Evolutionary conservation across 2,888 invertebrate species (phyloP), one percentile per base, ranked within the genome.

Genomic region (Ophioninae sp.): DNA sequence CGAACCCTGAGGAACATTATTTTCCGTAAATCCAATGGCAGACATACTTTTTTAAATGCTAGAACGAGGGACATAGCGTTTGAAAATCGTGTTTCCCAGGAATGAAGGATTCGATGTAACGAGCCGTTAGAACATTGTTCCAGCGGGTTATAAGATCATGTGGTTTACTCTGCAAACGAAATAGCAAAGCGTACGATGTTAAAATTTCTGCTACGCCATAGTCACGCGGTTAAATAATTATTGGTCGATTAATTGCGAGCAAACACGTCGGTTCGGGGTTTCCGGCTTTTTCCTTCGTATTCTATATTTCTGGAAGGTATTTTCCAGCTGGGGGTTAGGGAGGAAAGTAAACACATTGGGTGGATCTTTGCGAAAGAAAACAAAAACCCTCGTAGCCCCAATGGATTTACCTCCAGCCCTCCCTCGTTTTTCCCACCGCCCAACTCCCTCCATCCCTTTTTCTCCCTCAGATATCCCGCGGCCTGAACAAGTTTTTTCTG

Each of bases 381-480:
- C 77, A 80, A 81, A 81, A 81, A 77, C 76, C 65, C 59, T 68
- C 83, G 56, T 59, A 73, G 67, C 77, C 62, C 61, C 68, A 23
- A 65, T 41, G 62, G 75, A 82, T 73, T 75, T 39, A 13, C 7
- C 50, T 50, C 0, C 44, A 7, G 10, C 50, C 50, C 5, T 17
- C 30, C n/a, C 2, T 21, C 50, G 44, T 50, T 37, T 64, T n/a
- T 74, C 59, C 61, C 23, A 44, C 72, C 41, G 61, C 59, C 17
- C 64, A 59, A 64, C 56, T 81, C 56, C 41, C 56, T 41, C 62
- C 21, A 17, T 70, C 69, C 64, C 50, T 50, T 17, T 50, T 17
- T 50, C 50, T 50, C 17, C 17, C 17, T 50, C 17, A 13, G 17
- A 13, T 50, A 50, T 50, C 50, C 13, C 17, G 13, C 13, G 13